phyloP scores from a whole-genome alignment of 2,797 vertebrate species.

The Lacerta viridis region DNA sequence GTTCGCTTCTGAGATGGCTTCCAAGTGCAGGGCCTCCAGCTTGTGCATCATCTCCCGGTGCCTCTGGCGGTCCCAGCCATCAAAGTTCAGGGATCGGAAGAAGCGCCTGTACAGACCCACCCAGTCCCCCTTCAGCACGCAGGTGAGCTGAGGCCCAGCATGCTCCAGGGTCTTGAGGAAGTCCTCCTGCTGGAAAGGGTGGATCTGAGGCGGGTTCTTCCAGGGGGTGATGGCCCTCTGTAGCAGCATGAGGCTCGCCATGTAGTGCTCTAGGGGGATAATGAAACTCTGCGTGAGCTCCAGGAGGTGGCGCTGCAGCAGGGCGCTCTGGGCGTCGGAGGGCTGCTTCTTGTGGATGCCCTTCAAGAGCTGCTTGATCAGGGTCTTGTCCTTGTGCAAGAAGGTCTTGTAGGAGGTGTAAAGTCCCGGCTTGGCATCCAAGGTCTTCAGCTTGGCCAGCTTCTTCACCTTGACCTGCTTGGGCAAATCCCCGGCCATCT shows the following conservation, averaged over 20 bases:
- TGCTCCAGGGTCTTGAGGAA: constrained; percentile 91
- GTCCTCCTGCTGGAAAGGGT: constrained; percentile 92
- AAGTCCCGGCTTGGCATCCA: constrained; percentile 94
- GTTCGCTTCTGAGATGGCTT: constrained; percentile 90
- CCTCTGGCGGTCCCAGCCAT: constrained; percentile 93
- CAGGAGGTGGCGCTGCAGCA: constrained; percentile 88
- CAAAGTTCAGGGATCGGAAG: constrained; percentile 94
- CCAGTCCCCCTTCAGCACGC: constrained; percentile 94
- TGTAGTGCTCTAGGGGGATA: constrained; percentile 89
- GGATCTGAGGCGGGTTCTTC: constrained; percentile 96
- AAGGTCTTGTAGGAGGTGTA: constrained; percentile 91
- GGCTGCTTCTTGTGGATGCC: constrained; percentile 92
- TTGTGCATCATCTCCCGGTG: constrained; percentile 92
- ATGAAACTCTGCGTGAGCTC: constrained; percentile 97
- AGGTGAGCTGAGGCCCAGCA: constrained; percentile 90
- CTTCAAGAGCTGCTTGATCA: constrained; percentile 92
- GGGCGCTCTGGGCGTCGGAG: constrained; percentile 86
- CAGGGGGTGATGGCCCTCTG: constrained; percentile 91
- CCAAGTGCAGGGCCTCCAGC: constrained; percentile 92
- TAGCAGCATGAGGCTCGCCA: constrained; percentile 94
- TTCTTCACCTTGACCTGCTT: constrained; percentile 97
- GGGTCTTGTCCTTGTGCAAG: constrained; percentile 92
- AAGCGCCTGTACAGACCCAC: constrained; percentile 95
- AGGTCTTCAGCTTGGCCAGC: constrained; percentile 87
- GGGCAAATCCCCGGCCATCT: constrained; percentile 90